These are phyloP conservation scores for Sinocyclocheilus anshuiensis DNA, from an alignment of 2,113 vertebrate species.

Conservation along the genomic window DNA sequence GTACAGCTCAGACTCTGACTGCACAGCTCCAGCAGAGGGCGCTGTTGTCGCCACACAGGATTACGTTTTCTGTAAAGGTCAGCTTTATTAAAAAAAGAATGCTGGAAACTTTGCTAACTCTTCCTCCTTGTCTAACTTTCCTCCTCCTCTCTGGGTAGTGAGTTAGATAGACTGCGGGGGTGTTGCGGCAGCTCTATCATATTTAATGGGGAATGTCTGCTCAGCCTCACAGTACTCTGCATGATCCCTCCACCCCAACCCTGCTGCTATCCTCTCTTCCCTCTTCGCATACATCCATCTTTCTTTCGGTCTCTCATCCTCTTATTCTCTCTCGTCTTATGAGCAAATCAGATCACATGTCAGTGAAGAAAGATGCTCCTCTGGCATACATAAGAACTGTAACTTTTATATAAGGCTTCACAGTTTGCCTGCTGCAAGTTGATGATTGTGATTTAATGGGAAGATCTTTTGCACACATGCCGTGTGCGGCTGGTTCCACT, in stretches of 20 bases:
- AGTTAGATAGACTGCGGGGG: slow-evolving; percentile 29
- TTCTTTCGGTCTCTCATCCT: neutral
- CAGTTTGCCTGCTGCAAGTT: slow-evolving; percentile 7
- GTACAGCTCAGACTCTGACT: neutral
- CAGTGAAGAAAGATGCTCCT: slow-evolving; percentile 27
- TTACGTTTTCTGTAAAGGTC: neutral
- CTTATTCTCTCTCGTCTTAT: neutral
- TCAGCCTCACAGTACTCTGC: neutral
- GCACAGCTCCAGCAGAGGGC: slow-evolving; percentile 5
- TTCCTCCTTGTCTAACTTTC: slow-evolving; percentile 4
- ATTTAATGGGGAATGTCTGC: slow-evolving; percentile 49
- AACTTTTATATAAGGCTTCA: slow-evolving; percentile 1
- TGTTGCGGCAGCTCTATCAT: slow-evolving; percentile 45
- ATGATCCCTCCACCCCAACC: slow-evolving; percentile 28
- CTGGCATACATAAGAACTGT: neutral
- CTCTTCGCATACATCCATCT: slow-evolving; percentile 9
- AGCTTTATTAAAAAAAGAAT: neutral
- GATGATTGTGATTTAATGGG: neutral
- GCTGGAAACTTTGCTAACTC: neutral
- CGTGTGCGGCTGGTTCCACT: slow-evolving; percentile 34
- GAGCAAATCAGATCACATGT: slow-evolving; percentile 27
- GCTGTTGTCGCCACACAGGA: neutral
- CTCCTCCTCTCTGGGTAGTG: slow-evolving; percentile 11
- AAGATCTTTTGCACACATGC: slow-evolving; percentile 4
- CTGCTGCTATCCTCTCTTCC: neutral